A percentile compares a stretch with the other conserved stretches of the same genome.
phyloP scores from a whole-genome alignment of 2,113 vertebrate species.

The Indicator indicator region DNA sequence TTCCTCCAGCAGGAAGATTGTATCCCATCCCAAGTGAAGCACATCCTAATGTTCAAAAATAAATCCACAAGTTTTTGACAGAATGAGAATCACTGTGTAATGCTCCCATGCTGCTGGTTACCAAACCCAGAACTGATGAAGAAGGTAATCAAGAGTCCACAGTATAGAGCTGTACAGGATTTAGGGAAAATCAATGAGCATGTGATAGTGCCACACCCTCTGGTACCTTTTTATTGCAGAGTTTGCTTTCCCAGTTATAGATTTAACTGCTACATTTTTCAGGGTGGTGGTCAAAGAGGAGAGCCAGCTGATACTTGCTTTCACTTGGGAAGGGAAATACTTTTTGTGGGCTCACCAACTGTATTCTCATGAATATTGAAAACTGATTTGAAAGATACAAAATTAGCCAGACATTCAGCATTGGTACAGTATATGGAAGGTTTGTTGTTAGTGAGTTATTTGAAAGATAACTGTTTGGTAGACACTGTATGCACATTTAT shows the following conservation, averaged over 20 bases:
- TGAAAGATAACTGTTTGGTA: background rate
- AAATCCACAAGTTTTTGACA: background rate
- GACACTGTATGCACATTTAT: no score
- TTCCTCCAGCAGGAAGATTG: background rate
- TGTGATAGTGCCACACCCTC: background rate
- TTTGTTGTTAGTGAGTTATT: no score
- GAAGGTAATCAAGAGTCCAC: background rate
- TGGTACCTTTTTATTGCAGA: background rate
- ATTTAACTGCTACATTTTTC: background rate
- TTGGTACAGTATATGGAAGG: no score
- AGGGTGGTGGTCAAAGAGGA: background rate
- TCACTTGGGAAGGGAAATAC: background rate
- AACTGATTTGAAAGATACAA: background rate
- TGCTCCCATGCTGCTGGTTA: background rate
- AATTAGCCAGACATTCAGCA: background rate
- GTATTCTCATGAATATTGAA: background rate
- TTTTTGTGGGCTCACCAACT: background rate
- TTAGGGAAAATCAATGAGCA: background rate
- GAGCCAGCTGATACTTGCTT: background rate
- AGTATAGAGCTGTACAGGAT: background rate
- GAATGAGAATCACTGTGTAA: background rate
- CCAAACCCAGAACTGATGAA: background rate
- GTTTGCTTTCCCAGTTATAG: background rate
- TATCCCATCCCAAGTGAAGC: background rate
- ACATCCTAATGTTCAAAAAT: background rate